A percentile compares a stretch with the other conserved stretches of the same genome.
Evolutionary conservation across 1,140 invertebrate genomes (phyloP).

Genomic region (Drosophila hydei): DNA sequence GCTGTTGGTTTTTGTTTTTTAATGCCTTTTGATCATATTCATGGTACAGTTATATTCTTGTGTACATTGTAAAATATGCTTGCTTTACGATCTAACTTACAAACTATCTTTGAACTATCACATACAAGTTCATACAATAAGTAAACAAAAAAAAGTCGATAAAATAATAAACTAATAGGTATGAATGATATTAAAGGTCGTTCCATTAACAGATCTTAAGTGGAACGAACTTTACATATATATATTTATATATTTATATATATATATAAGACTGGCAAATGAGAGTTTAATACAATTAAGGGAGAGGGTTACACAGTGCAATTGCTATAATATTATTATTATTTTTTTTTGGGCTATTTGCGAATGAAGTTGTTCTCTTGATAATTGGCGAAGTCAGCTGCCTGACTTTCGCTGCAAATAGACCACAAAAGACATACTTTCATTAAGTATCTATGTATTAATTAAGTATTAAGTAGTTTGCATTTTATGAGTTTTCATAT

Average conservation of each 20-base stretch:
- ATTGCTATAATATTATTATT: not conserved
- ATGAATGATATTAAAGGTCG: slow-evolving; percentile 31
- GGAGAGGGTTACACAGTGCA: not conserved
- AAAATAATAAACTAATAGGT: slow-evolving; percentile 22
- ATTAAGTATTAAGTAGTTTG: slow-evolving; percentile 41
- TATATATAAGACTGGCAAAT: slow-evolving; percentile 7
- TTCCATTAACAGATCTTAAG: slow-evolving; percentile 13
- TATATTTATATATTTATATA: not conserved
- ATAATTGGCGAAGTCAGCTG: not conserved
- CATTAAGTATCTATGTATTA: not conserved
- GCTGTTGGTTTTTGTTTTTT: slow-evolving; percentile 10
- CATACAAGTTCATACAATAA: slow-evolving; percentile 77
- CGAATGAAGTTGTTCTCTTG: too few relatives aligned
- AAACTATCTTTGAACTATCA: slow-evolving; percentile 82
- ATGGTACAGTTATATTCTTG: slow-evolving; percentile 13
- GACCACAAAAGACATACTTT: not conserved
- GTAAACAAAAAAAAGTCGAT: slow-evolving; percentile 38
- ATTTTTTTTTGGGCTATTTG: not conserved
- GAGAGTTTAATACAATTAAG: not conserved
- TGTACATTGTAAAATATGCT: slow-evolving; percentile 29
- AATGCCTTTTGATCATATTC: slow-evolving; percentile 19
- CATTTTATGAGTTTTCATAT: slow-evolving; percentile 32
- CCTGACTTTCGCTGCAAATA: too few relatives aligned
- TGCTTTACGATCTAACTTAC: slow-evolving; percentile 55
- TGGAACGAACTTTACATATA: not conserved